Evolutionary conservation across 2,888 invertebrate genomes (phyloP).

Genomic region (Polymixis flavicincta): DNA sequence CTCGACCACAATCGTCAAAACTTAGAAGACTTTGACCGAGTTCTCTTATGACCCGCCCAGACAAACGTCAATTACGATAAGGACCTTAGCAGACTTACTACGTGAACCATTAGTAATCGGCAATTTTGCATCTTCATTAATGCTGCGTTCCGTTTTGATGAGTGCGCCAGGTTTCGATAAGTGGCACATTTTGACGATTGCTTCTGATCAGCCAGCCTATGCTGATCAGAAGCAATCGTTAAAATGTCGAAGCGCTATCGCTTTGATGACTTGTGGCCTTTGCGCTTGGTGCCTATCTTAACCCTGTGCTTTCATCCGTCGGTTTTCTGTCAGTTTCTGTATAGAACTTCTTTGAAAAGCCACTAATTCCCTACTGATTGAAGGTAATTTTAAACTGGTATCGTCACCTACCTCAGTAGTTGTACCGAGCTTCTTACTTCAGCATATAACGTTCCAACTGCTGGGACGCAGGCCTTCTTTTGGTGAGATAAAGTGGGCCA

Average conservation of each 20-base stretch:
- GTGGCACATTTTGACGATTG: background rate
- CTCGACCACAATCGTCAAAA: background rate
- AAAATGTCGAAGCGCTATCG: too few relatives aligned
- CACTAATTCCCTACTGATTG: background rate
- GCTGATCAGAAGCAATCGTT: too few relatives aligned
- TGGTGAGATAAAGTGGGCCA: too few relatives aligned
- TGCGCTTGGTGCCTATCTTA: too few relatives aligned
- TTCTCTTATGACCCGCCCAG: background rate
- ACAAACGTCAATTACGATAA: background rate
- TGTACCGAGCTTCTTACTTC: background rate
- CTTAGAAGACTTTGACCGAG: background rate
- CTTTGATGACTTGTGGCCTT: too few relatives aligned
- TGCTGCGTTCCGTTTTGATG: background rate
- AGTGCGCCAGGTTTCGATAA: too few relatives aligned
- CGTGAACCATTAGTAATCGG: background rate
- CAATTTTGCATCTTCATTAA: background rate
- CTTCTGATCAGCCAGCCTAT: too few relatives aligned
- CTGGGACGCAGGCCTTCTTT: too few relatives aligned
- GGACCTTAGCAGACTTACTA: background rate
- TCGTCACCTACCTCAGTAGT: background rate
- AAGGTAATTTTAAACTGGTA: background rate
- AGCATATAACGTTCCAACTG: too few relatives aligned
- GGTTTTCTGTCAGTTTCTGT: background rate
- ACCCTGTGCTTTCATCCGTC: background rate
- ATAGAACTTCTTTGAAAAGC: background rate